Base-by-base conservation (phyloP, 1,140 invertebrate species). In the Hyles euphorbiae region DNA sequence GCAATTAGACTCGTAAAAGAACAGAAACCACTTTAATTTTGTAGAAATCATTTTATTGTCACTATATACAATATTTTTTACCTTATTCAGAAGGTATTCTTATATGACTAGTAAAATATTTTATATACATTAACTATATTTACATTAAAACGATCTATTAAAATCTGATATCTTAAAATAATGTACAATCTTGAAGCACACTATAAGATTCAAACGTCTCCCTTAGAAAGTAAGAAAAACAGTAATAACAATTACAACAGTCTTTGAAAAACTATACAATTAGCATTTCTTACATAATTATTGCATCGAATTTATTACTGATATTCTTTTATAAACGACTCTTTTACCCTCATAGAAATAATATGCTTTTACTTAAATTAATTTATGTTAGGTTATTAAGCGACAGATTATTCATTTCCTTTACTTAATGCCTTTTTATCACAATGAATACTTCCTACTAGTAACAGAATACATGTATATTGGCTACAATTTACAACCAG, bases 31-130 rank as follows among this genome's bases (percentile, higher is more conserved):
- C 8, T 5, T 34, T n/a, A 34, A 9, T 47, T 56, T 43, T 11
- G 22, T 43, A 43, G 45, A 47, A 56, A 36, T 34, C 10, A 5
- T 11, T 71, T 71, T 70, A 72, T 73, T 73, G 66, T 68, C 54
- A 61, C 52, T 75, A 78, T 77, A 60, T 72, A 81, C 76, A 78
- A 55, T 56, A 53, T 51, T 54, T 53, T 65, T 34, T 70, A 64
- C 71, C 68, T 74, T 66, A 60, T 51, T 36, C 43, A 51, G 68
- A 74, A 75, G 64, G 67, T 69, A 76, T 58, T 33, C 74, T 81
- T 78, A 81, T 22, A 22, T 68, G 70, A 76, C 74, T 81, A 81
- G 74, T 67, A 67, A 65, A 67, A 69, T 69, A 67, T 68, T 49
- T 60, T 72, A 68, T 72, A 53, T 70, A 75, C 64, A 72, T 63